These are phyloP conservation scores for Zeugodacus cucurbitae DNA, from an alignment of 1,140 invertebrate species.

Conservation along the genomic window DNA sequence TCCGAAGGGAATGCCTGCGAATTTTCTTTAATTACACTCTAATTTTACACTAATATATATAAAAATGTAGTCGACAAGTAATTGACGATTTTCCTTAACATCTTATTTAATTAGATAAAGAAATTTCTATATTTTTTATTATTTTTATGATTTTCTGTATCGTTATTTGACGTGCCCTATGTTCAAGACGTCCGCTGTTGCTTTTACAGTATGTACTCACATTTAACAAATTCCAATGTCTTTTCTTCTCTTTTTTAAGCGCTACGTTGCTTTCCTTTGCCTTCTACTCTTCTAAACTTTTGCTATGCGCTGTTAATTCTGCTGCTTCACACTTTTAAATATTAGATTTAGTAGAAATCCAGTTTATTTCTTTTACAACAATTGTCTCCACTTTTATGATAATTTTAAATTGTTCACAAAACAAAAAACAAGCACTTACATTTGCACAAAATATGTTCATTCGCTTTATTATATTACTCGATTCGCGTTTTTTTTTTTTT, in stretches of 20 bases:
- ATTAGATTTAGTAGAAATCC: neutral
- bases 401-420: neutral
- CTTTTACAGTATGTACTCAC: slow-evolving; percentile 38
- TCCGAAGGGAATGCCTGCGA: neutral
- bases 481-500: neutral
- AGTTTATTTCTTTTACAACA: neutral
- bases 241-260: neutral
- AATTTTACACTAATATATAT: neutral
- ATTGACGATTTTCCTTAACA: neutral
- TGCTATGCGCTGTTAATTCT: neutral
- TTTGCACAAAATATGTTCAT: neutral
- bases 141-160: slow-evolving; percentile 27
- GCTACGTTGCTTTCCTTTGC: neutral
- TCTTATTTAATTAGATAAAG: neutral
- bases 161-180: slow-evolving; percentile 14
- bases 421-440: slow-evolving; percentile 5
- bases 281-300: neutral
- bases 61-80: neutral
- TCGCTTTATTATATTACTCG: neutral
- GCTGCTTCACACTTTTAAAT: neutral
- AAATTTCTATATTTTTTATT: neutral
- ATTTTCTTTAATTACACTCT: neutral
- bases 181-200: neutral
- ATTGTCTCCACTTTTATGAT: neutral
- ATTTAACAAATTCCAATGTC: slow-evolving; percentile 40